These are phyloP conservation scores for Drosophila pseudotakahashii DNA, from an alignment of 2,888 invertebrate genomes.

Conservation along the genomic window DNA sequence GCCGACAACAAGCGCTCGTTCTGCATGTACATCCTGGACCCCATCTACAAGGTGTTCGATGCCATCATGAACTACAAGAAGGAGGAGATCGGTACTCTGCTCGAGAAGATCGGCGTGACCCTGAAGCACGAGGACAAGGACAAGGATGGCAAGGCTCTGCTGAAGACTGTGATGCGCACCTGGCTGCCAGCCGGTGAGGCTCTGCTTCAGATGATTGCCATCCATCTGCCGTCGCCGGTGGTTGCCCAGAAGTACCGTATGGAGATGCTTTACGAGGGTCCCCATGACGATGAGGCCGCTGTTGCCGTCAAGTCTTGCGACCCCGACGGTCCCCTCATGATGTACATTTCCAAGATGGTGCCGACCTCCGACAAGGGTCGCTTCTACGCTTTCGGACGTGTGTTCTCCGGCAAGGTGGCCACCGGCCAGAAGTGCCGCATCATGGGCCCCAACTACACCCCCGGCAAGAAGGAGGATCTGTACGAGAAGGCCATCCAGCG, in stretches of 20 bases:
- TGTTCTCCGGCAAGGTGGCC: conserved; percentile 97
- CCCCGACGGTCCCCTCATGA: conserved; percentile 98
- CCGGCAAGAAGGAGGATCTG: conserved; percentile 99
- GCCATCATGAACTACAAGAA: conserved; percentile 96
- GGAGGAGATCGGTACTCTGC: conserved; percentile 94
- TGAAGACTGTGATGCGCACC: conserved; percentile 99
- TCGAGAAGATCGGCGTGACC: conserved; percentile 95
- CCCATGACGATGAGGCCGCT: conserved; percentile 97
- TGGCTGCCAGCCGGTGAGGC: conserved; percentile 99
- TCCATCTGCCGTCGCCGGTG: conserved; percentile 99
- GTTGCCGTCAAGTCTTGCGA: conserved; percentile 96
- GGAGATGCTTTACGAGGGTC: conserved; percentile 99
- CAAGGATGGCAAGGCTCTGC: conserved; percentile 96
- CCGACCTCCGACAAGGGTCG: conserved; percentile 99
- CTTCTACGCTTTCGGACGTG: conserved; percentile 99
- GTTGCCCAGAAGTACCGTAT: conserved; percentile 99
- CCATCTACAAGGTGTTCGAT: conserved; percentile 97
- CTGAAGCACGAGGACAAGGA: conserved; percentile 98
- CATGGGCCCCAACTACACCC: conserved; percentile 99
- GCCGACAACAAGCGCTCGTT: conserved; percentile 97
- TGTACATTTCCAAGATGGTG: conserved; percentile 99
- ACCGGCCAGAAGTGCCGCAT: conserved; percentile 98
- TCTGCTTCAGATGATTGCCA: conserved; percentile 99
- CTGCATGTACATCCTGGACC: conserved; percentile 99
- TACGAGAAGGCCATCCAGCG: conserved; percentile 99